These are phyloP conservation scores for Macrotus californicus DNA, from an alignment of 2,113 vertebrate genomes.

Conservation along the genomic window DNA sequence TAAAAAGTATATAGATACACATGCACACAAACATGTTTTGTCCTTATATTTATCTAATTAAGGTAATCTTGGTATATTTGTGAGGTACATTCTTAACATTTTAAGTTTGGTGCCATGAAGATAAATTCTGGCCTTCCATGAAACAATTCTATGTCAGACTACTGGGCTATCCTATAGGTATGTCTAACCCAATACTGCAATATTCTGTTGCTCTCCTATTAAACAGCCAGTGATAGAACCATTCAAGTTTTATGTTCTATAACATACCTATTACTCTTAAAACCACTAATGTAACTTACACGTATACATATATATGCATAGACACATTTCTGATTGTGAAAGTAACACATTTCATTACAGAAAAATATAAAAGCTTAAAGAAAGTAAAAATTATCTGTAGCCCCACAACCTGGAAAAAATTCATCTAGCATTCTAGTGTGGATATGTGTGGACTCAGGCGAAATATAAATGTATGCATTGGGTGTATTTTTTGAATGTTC, in stretches of 20 bases:
- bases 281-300: neutral
- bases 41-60: neutral
- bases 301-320: neutral
- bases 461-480: neutral
- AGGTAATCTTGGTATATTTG: neutral
- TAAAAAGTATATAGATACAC: neutral
- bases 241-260: neutral
- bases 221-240: neutral
- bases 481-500: neutral
- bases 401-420: neutral
- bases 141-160: neutral
- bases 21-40: neutral
- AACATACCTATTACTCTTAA: constrained; percentile 3
- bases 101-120: neutral
- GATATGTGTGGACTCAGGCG: neutral
- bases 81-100: neutral
- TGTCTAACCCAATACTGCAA: neutral
- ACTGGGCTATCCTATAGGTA: neutral
- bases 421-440: neutral
- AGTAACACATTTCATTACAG: neutral
- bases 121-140: neutral
- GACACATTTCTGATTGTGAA: neutral
- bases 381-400: neutral
- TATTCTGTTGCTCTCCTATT: neutral
- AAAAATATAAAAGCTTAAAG: constrained; percentile 15